Base-by-base conservation (phyloP, 1,140 invertebrate species). In the Drusus annulatus region DNA sequence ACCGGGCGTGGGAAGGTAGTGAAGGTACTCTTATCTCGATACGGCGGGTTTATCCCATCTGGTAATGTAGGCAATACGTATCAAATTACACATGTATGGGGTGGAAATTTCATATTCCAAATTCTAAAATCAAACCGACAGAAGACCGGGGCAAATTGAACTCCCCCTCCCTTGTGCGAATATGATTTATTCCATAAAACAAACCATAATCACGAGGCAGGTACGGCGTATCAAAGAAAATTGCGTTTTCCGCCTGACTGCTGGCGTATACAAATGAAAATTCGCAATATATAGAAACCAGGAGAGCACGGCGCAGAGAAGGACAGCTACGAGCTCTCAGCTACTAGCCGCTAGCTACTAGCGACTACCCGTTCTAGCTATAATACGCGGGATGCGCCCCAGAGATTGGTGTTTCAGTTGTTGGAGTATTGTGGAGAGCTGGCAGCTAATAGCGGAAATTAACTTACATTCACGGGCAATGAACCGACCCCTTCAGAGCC, bases 211-310 rank as follows among this genome's bases (percentile, higher is more conserved):
- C 81, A 82, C 75, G 78, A 82, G 68, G 60, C 81, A 80, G 81
- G 81, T 82, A 82, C 76, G 78, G 75, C 75, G 79, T 82, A 82
- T 82, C 81, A 82, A 82, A 82, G 81, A 82, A 82, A 82, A 82
- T 82, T 82, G 81, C 31, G 81, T 82, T 82, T 82, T 82, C 78
- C 81, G 78, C 81, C 69, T 77, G 73, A 82, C 62, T 75, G 76
- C 51, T 31, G 23, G 25, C 77, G 63, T 75, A 74, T 62, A 82
- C 77, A 82, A 76, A 82, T 82, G 81, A 82, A 82, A 82, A 82
- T 82, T 78, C 79, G 71, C 71, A 75, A 60, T 45, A 36, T 69
- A 52, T 23, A 71, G 68, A 71, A 54, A 21, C 8, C n/a, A 50
- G 50, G 68, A 23, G 45, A 21, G 17, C 45, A 45, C 36, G 36